phyloP scores from a whole-genome alignment of 37 sponge, comb jelly and placozoan species.

The Oopsacas minuta region DNA sequence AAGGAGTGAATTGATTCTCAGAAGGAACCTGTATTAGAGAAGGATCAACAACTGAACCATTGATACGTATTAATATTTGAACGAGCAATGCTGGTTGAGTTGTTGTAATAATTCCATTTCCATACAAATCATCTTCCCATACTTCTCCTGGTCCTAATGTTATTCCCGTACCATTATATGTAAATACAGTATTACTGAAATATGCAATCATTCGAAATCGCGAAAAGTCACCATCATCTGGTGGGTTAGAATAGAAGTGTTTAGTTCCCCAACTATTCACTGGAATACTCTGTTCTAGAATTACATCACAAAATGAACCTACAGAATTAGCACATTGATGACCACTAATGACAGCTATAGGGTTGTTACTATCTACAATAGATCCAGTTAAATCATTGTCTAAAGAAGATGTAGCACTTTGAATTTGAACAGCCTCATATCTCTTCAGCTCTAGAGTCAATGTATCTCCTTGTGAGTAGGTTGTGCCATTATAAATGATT shows the following conservation, averaged over 20 bases:
- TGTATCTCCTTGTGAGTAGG: background rate
- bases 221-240: background rate
- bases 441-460: background rate
- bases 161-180: background rate
- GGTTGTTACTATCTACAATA: background rate
- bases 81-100: background rate
- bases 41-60: background rate
- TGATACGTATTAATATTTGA: background rate
- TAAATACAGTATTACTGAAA: background rate
- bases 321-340: background rate
- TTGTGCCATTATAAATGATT: background rate
- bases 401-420: background rate
- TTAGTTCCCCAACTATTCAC: constrained; percentile 1
- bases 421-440: background rate
- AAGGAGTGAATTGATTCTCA: background rate
- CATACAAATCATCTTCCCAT: background rate
- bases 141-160: background rate
- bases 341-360: background rate
- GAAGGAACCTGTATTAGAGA: background rate
- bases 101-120: background rate
- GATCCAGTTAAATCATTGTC: background rate
- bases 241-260: background rate
- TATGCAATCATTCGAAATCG: background rate
- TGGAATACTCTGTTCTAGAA: background rate
- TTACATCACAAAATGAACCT: background rate